Evolutionary conservation across 2,113 vertebrate genomes (phyloP).

Genomic region (Phalacrocorax carbo): DNA sequence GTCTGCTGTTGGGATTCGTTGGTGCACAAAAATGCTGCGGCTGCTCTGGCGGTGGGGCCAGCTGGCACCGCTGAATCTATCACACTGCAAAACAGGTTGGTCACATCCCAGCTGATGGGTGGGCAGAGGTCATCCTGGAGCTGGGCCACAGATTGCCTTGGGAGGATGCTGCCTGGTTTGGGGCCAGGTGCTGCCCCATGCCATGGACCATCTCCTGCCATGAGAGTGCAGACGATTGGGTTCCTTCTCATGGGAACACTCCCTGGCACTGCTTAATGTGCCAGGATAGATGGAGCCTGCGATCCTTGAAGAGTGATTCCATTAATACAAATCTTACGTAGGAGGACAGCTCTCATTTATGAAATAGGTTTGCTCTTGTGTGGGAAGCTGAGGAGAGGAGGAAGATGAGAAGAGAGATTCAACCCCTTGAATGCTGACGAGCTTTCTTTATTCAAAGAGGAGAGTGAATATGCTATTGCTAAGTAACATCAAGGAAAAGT

Average conservation of each 20-base stretch:
- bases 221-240: not conserved
- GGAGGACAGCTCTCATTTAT: conserved; percentile 66
- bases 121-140: not conserved
- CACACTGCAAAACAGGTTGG: not conserved
- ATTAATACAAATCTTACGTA: conserved; percentile 41
- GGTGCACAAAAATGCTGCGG: not conserved
- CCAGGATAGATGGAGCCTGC: conserved; percentile 4
- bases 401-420: conserved; percentile 29
- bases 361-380: conserved; percentile 36
- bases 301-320: not conserved
- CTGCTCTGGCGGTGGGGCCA: not conserved
- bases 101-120: not conserved
- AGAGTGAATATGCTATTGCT: not conserved
- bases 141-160: not conserved
- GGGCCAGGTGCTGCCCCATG: not conserved
- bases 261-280: not conserved
- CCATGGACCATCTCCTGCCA: fast-evolving
- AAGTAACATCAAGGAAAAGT: not conserved
- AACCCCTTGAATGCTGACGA: not conserved
- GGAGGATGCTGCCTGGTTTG: not conserved
- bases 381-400: conserved; percentile 51
- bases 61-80: not conserved
- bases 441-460: not conserved
- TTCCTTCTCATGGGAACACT: not conserved
- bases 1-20: not conserved